Base-by-base conservation (phyloP, 92 coral and sea anemone species). In the Nematostella vectensis region DNA sequence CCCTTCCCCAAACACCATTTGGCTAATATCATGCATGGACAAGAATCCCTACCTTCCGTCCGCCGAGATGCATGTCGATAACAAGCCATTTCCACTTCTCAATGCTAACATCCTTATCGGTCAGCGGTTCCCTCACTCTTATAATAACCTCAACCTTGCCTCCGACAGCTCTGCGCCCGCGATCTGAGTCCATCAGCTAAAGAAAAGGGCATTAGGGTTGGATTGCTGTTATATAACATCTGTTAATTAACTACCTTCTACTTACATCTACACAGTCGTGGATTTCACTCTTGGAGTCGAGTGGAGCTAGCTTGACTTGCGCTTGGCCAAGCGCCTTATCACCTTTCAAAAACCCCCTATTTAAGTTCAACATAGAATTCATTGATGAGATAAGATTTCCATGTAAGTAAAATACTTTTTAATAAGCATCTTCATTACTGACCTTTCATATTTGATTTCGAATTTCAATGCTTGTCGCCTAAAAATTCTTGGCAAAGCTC, bases 11-110 rank as follows among this genome's bases (percentile, higher is more conserved):
- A n/a, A n/a, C n/a, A n/a, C n/a, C n/a, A n/a, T n/a, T n/a, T n/a
- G n/a, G n/a, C n/a, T n/a, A n/a, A n/a, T n/a, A n/a, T n/a, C n/a
- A n/a, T n/a, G n/a, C n/a, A n/a, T n/a, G n/a, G n/a, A n/a, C n/a
- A n/a, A n/a, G n/a, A 1, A n/a, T 1, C 21, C 69, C 51, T 27
- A 71, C 95, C 65, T 57, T 72, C 36, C 75, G 63, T 2, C 89
- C 80, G 0, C 87, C 81, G 43, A 85, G 62, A 47, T 85, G 95
- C 61, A 85, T 71, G 47, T 91, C 98, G 28, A 91, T 86, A 29
- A 91, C 98, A 11, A 91, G 75, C 98, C 98, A 91, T 54, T 86
- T 91, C 93, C 95, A 83, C 45, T 83, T 91, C 72, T 81, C 79
- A 15, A 91, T 83, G 49, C 85, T 78, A 0, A 91, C 98, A 28